These are phyloP conservation scores for Larimichthys polyactis DNA, from an alignment of 2,113 vertebrate species.

Conservation along the genomic window DNA sequence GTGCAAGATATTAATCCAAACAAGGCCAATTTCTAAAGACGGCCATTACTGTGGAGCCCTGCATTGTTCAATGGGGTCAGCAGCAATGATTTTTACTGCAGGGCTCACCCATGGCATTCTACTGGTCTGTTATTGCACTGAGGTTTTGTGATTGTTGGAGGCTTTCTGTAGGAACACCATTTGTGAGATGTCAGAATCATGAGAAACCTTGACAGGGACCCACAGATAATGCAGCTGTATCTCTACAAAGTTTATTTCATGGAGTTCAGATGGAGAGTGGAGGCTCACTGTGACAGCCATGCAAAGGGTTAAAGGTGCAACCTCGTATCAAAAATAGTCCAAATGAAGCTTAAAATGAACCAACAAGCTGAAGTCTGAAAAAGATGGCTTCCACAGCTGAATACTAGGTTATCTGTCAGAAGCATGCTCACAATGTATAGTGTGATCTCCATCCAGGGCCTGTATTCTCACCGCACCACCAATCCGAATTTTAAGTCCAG, in stretches of 20 bases:
- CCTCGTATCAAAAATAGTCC: not conserved
- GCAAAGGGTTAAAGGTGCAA: not conserved
- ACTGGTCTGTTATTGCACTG: not conserved
- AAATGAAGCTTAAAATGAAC: not conserved
- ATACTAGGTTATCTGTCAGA: not conserved
- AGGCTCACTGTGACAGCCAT: not conserved
- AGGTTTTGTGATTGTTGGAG: not conserved
- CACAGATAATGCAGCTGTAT: too few relatives aligned
- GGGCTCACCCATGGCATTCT: not conserved
- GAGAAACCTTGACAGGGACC: too few relatives aligned
- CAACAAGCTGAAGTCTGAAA: not conserved
- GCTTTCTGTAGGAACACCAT: not conserved
- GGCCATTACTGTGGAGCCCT: too few relatives aligned
- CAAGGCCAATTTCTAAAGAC: too few relatives aligned
- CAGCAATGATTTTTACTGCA: not conserved
- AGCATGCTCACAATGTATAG: too few relatives aligned
- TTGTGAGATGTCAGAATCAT: too few relatives aligned
- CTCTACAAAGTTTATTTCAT: not conserved
- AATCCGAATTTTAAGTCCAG: too few relatives aligned
- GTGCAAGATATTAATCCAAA: too few relatives aligned
- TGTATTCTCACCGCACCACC: not conserved
- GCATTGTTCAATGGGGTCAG: not conserved
- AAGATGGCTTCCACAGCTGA: not conserved
- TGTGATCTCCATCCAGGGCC: not conserved
- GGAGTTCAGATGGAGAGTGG: not conserved